phyloP scores from a whole-genome alignment of 2,797 vertebrate genomes.

The Acanthornis magna region DNA sequence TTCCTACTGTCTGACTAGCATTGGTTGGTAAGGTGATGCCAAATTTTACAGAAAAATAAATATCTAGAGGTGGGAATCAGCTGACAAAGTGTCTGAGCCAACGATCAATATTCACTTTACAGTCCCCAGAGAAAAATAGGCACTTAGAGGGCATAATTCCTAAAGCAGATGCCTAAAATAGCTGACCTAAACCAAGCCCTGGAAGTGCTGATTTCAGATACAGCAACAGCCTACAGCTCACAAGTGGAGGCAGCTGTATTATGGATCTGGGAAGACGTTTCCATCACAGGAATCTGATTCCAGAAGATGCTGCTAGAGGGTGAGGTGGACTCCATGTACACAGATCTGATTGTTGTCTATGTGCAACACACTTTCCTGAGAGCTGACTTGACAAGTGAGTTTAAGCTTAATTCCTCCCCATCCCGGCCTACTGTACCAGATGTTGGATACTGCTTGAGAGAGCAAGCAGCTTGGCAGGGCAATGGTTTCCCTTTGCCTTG shows the following conservation, averaged over 20 bases:
- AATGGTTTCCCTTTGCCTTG: not conserved
- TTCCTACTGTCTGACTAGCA: not conserved
- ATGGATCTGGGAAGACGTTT: not conserved
- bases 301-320: not conserved
- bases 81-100: not conserved
- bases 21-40: not conserved
- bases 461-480: not conserved
- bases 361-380: rapidly evolving
- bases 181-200: not conserved
- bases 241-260: not conserved
- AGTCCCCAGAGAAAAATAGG: not conserved
- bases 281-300: not conserved
- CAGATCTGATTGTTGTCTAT: not conserved
- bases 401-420: not conserved
- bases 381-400: not conserved
- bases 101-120: constrained; percentile 2
- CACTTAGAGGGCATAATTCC: not conserved
- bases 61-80: not conserved
- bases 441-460: not conserved
- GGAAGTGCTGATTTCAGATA: not conserved
- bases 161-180: constrained; percentile 31
- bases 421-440: not conserved
- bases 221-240: not conserved
- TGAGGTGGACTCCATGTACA: rapidly evolving
- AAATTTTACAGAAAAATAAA: not conserved